Conservation (phyloP, 2,113 vertebrate genomes). For the Psilopsiagon aurifrons region DNA sequence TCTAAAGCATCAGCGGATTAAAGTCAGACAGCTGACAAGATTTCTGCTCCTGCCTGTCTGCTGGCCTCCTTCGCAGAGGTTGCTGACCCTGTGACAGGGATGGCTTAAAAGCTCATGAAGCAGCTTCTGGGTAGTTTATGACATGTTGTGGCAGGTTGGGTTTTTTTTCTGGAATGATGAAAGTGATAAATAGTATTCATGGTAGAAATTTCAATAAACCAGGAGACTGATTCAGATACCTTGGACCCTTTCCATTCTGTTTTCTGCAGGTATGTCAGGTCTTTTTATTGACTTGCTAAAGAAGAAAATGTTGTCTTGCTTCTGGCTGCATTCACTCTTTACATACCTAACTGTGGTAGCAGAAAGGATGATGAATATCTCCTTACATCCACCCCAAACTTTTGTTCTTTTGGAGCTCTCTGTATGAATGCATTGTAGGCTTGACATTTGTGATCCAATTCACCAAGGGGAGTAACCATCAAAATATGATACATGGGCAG, state of each 20-base stretch:
- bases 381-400: not conserved
- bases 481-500: not conserved
- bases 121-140: conserved; percentile 18
- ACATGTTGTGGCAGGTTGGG: not conserved
- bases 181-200: not conserved
- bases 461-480: not conserved
- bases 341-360: not conserved
- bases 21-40: conserved; percentile 42
- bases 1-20: conserved; percentile 35
- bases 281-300: not conserved
- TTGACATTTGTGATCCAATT: not conserved
- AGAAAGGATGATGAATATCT: not conserved
- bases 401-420: not conserved
- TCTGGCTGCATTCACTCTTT: not conserved
- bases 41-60: conserved; percentile 32
- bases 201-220: not conserved
- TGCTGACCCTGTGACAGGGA: not conserved
- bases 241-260: not conserved
- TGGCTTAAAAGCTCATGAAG: conserved; percentile 40
- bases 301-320: not conserved
- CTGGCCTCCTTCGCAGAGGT: conserved; percentile 10
- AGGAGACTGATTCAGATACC: not conserved
- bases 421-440: rapidly evolving
- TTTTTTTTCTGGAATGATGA: not conserved
- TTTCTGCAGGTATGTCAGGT: not conserved